Evolutionary conservation across 2,797 vertebrate species (phyloP), one percentile per base, ranked within the genome.

Genomic region (Glyptemys insculpta): DNA sequence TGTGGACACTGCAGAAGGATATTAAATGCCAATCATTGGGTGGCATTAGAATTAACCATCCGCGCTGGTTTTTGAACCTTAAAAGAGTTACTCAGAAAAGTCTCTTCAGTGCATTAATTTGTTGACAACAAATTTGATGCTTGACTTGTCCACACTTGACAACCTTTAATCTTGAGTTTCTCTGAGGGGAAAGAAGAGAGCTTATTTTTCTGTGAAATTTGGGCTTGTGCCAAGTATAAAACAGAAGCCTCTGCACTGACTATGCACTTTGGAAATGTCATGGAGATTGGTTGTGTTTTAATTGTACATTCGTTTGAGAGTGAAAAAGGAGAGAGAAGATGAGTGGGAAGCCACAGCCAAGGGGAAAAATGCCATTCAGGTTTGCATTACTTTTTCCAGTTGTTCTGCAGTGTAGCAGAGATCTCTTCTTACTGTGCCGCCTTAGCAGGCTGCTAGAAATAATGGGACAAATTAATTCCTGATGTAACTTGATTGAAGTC

Each of bases 101-200:
- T 89, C 89, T 90, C 78, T 87, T 85, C 57, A 79, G 80, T 1
- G 0, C 37, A 52, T 92, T 94, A 89, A 93, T 95, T 95, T 92
- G 89, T 79, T 92, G 86, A 94, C 81, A 91, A 57, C 87, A 89
- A 90, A 94, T 96, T 88, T 90, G 90, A 94, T 87, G 92, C 89
- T 89, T 96, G 86, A 93, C 96, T 97, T 93, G 50, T 94, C 91
- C 92, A 87, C 90, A 89, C 90, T 91, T 0, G 6, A 95, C 92
- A 97, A 96, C 93, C 90, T 94, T 96, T 97, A 97, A 96, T 97
- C 94, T 81, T 59, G 53, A 91, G 89, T 95, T 96, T 97, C 90
- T 96, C 90, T 0, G 14, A 93, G 85, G 74, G 90, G 59, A 95
- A 96, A 96, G 93, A 91, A 34, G 2, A 92, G 88, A 83, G 93